Percentiles rank a stretch among this genome's conserved stretches.
Conservation (phyloP, 2,888 invertebrate genomes). For the Autographa pulchrina region DNA sequence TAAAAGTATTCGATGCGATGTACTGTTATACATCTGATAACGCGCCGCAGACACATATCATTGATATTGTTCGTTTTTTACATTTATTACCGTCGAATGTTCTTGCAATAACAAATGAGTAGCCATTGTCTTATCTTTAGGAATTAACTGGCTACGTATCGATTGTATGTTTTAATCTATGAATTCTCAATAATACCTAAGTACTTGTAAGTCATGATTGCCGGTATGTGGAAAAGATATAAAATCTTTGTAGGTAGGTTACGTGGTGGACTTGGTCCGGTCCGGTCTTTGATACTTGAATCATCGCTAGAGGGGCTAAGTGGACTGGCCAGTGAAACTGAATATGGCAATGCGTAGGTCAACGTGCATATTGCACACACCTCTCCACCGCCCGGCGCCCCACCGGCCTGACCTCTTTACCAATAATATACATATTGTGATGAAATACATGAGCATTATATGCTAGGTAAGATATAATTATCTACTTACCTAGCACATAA, state of each 20-base stretch:
- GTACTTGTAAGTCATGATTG: slow-evolving; percentile 37
- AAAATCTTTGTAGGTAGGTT: slow-evolving; percentile 10
- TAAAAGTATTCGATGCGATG: slow-evolving; percentile 69
- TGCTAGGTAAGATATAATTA: no score
- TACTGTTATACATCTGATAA: slow-evolving; percentile 82
- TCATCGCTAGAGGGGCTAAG: slow-evolving; percentile 31
- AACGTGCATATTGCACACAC: slow-evolving; percentile 62
- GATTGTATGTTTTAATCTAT: slow-evolving; percentile 60
- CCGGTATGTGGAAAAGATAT: slow-evolving; percentile 39
- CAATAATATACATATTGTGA: slow-evolving; percentile 42
- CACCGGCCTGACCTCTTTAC: slow-evolving; percentile 63
- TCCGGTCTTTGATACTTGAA: slow-evolving; percentile 22
- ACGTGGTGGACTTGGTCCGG: slow-evolving; percentile 12
- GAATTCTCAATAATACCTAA: slow-evolving; percentile 40
- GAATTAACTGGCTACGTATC: slow-evolving; percentile 66
- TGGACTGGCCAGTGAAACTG: slow-evolving; percentile 59
- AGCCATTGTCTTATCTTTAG: slow-evolving; percentile 79
- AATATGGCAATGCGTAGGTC: slow-evolving; percentile 69
- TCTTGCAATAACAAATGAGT: slow-evolving; percentile 73
- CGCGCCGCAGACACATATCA: slow-evolving; percentile 76
- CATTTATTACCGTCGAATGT: slow-evolving; percentile 70
- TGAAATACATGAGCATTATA: slow-evolving; percentile 51
- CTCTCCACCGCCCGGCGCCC: slow-evolving; percentile 37
- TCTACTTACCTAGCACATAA: slow-evolving; percentile 27
- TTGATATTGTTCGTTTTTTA: slow-evolving; percentile 74